Evolutionary conservation across 2,797 vertebrate species (phyloP).

Genomic region (Rhabdomys pumilio): DNA sequence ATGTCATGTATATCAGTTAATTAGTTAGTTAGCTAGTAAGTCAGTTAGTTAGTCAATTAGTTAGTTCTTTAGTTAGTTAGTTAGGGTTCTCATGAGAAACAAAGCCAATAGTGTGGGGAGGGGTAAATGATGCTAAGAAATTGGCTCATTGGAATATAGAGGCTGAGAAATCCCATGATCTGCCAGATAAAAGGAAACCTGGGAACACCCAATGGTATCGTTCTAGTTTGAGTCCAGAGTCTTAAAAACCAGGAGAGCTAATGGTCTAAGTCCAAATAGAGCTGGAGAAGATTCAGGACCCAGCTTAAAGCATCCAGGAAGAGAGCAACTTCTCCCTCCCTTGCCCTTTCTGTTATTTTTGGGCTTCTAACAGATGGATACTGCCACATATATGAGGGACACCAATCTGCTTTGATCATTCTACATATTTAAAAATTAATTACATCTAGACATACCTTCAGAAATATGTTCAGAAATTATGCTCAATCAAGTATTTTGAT

Average conservation of each 20-base stretch:
- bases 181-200: background rate
- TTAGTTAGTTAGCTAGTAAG: too few relatives aligned
- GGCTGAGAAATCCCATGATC: background rate
- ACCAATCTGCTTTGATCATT: constrained; percentile 2
- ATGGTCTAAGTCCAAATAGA: background rate
- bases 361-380: background rate
- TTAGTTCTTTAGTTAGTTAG: background rate
- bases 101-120: background rate
- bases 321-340: background rate
- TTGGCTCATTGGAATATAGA: background rate
- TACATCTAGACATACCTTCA: background rate
- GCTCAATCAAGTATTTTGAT: constrained; percentile 22
- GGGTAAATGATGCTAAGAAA: background rate
- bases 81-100: constrained; percentile 54
- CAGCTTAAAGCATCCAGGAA: constrained; percentile 1
- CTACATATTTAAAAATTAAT: constrained; percentile 31
- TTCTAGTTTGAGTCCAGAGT: constrained; percentile 1
- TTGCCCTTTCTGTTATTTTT: background rate
- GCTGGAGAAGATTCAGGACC: background rate
- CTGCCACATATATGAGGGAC: background rate
- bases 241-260: background rate
- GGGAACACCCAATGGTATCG: background rate
- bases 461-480: constrained; percentile 1
- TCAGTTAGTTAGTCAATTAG: background rate
- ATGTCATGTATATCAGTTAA: background rate